Evolutionary conservation across 2,113 vertebrate species (phyloP), one percentile per base, ranked within the genome.

Genomic region (Pangasianodon gigas): DNA sequence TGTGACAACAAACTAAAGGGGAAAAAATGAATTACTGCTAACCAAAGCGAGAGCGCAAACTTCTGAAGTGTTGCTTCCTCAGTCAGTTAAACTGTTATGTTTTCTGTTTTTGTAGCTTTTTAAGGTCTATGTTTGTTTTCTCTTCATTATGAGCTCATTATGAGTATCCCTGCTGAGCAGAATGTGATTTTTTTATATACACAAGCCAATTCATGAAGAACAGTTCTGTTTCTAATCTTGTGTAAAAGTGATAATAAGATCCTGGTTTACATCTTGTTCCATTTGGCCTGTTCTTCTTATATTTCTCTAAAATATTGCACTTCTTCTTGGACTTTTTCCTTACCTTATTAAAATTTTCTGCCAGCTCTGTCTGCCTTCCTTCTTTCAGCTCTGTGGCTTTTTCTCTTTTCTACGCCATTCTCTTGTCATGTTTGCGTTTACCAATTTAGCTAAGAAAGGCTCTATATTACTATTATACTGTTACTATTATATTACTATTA

Each of bases 331-430:
- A 94, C 93, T 95, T 93, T 91, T 95, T 90, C 93, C 16, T 51
- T 95, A 91, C 93, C 8, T 26, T 93, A 99, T 98, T 98, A 99
- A 98, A 97, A 94, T 90, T 92, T 91, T 93, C 93, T 93, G 96
- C 95, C 95, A 94, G 93, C 81, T 92, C 81, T 91, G 96, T 95
- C n/a, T 89, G 82, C 92, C 95, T 93, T 93, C 81, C 91, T 80
- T 41, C 77, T 81, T 79, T 75, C 51, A 37, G 44, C 62, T 93
- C 84, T n/a, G 3, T 60, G 0, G 6, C 87, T 92, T 87, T 82
- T 89, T 93, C 90, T 90, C 87, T 37, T 79, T 48, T 32, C 13
- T 7, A 14, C 46, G 13, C 4, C 0, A 4, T 80, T 51, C 77
- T 13, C 21, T 26, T 4, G 21, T 75, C 75, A 81, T 3, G 5